Conservation (phyloP, 2,113 vertebrate genomes). For the Aptenodytes forsteri region DNA sequence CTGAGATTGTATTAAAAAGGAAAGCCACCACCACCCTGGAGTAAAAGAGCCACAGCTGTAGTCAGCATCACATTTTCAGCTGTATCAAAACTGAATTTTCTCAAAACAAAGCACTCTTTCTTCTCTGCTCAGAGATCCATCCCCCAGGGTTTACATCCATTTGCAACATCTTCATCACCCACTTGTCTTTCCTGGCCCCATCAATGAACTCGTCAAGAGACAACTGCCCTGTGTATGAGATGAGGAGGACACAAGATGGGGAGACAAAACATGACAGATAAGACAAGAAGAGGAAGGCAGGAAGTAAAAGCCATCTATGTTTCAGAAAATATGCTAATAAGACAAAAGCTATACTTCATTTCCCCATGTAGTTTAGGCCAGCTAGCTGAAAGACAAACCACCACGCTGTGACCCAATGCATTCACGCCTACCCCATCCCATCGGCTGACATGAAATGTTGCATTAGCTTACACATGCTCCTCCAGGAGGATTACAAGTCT, state of each 20-base stretch:
- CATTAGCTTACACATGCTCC: background rate
- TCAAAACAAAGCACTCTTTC: conserved; percentile 77
- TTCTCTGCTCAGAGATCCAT: conserved; percentile 85
- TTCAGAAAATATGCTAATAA: background rate
- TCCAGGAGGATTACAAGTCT: background rate
- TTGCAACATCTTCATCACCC: conserved; percentile 98
- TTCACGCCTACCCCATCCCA: background rate
- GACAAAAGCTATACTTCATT: background rate
- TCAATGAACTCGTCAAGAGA: conserved; percentile 92
- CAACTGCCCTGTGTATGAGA: conserved; percentile 81
- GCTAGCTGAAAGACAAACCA: background rate
- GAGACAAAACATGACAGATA: background rate
- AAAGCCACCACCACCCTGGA: background rate
- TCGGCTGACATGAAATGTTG: rapidly evolving
- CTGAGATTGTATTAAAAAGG: background rate
- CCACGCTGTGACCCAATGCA: rapidly evolving
- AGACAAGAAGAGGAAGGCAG: background rate
- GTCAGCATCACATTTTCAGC: background rate
- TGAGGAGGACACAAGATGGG: background rate
- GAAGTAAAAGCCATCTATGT: rapidly evolving
- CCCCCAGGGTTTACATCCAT: conserved; percentile 88
- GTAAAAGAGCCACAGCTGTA: background rate
- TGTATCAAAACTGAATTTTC: background rate
- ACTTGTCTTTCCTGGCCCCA: conserved; percentile 89
- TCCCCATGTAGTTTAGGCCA: background rate